These are phyloP conservation scores for Parauchenoglanis ngamensis DNA, from an alignment of 2,797 vertebrate species.

Conservation along the genomic window DNA sequence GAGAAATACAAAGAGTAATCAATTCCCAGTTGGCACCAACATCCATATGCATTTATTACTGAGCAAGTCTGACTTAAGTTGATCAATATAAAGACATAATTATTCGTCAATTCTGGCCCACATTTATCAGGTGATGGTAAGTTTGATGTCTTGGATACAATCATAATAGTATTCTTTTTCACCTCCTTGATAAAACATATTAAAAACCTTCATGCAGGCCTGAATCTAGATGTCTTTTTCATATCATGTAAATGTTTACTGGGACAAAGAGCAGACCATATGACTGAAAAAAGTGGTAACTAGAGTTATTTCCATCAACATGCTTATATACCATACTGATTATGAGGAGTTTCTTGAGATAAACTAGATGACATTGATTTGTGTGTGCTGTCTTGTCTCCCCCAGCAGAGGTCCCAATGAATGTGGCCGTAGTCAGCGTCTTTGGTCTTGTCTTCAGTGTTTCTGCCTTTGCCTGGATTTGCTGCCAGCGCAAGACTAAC, in stretches of 20 bases:
- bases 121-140: background rate
- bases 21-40: background rate
- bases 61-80: background rate
- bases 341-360: background rate
- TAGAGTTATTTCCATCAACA: background rate
- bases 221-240: background rate
- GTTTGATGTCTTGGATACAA: background rate
- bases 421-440: slow-evolving; percentile 90
- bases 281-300: background rate
- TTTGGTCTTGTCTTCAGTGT: slow-evolving; percentile 94
- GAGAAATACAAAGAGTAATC: background rate
- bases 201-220: background rate
- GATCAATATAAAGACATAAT: too few relatives aligned
- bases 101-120: background rate
- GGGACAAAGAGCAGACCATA: background rate
- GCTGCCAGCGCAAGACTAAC: slow-evolving; percentile 93
- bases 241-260: background rate
- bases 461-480: slow-evolving; percentile 97
- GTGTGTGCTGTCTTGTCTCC: slow-evolving; percentile 46
- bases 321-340: background rate
- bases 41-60: background rate
- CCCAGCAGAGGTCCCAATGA: slow-evolving; percentile 88
- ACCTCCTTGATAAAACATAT: background rate
- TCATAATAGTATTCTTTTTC: background rate
- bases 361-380: slow-evolving; percentile 1